phyloP scores from a whole-genome alignment of 2,797 vertebrate species.

The Notoglanidium macrostoma region DNA sequence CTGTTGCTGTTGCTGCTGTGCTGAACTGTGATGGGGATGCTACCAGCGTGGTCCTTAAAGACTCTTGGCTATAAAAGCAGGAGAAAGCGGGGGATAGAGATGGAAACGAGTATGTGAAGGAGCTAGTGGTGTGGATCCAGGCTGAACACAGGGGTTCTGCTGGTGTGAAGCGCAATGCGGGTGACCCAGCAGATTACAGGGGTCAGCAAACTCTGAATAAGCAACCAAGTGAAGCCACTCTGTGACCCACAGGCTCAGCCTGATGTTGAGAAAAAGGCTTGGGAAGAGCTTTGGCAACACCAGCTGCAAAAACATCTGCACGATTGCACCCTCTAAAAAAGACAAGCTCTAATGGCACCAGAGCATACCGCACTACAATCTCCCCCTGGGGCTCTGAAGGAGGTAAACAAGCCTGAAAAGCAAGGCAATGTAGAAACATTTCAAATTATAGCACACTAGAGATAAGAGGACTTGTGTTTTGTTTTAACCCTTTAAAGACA shows the following conservation, averaged over 20 bases:
- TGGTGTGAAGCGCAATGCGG: constrained; percentile 53
- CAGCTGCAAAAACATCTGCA: constrained; percentile 65
- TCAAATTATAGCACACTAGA: constrained; percentile 1
- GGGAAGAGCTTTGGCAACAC: constrained; percentile 71
- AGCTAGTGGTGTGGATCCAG: constrained; percentile 35
- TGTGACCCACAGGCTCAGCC: constrained; percentile 65
- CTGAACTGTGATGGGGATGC: constrained; percentile 67
- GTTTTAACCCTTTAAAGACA: not conserved
- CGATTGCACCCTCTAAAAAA: constrained; percentile 60
- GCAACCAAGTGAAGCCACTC: constrained; percentile 65
- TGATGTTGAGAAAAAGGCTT: constrained; percentile 59
- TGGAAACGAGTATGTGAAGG: constrained; percentile 56
- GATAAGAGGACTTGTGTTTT: not conserved
- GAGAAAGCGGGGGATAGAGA: constrained; percentile 22
- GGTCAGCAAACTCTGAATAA: constrained; percentile 65
- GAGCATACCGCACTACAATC: constrained; percentile 61
- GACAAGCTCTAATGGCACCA: constrained; percentile 59
- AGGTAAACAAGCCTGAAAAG: constrained; percentile 54
- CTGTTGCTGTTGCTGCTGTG: constrained; percentile 65
- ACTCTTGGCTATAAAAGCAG: constrained; percentile 35
- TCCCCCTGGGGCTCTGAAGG: constrained; percentile 60
- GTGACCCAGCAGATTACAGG: constrained; percentile 67
- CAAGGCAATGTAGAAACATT: constrained; percentile 11
- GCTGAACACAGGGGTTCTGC: constrained; percentile 21
- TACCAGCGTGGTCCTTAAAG: constrained; percentile 57